Base-by-base conservation (phyloP, 1,140 invertebrate genomes). In the Calephelis nemesis region DNA sequence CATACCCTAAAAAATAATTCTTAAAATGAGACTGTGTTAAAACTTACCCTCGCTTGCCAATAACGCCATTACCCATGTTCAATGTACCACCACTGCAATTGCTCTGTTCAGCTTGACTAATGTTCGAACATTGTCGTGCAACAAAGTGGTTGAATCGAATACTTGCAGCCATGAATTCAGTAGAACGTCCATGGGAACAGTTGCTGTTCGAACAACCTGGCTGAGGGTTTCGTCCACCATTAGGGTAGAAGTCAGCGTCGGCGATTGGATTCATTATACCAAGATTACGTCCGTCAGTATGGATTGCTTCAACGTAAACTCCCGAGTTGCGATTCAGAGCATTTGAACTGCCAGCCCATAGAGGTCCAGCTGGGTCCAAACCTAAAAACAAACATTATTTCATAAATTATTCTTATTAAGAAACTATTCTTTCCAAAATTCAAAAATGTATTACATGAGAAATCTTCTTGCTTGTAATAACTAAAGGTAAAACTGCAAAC, bases 221-320 rank as follows among this genome's bases (percentile, higher is more conserved):
- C 47, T 91, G 92, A 4, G 52, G 15, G 15, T 70, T 71, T 8
- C 70, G 65, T n/a, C 95, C 96, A 8, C 95, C 95, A 77, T 97
- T 97, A 0, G 95, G 95, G 81, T 94, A 97, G 88, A 97, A 97
- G 82, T 97, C 96, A 7, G 93, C 93, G 69, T 95, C 93, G 13
- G 65, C 77, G 5, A 83, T 65, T 13, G 74, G 10, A 92, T 95
- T 66, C 91, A 87, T 39, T 92, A 93, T 76, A 92, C 92, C 47
- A 88, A 84, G 73, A 94, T 94, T 60, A 5, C 94, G 93, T 8
- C 93, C 92, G 73, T 95, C 95, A 0, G 95, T 96, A 76, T 96
- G 95, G 74, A 96, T 95, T 12, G 94, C 92, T 77, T 96, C 96
- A 9, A 72, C 70, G 19, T 30, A 19, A 19, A 54, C 9, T 4